A percentile compares a stretch with the other conserved stretches of the same genome.
phyloP scores from a whole-genome alignment of 2,888 invertebrate species.

The Protodeltote pygarga region DNA sequence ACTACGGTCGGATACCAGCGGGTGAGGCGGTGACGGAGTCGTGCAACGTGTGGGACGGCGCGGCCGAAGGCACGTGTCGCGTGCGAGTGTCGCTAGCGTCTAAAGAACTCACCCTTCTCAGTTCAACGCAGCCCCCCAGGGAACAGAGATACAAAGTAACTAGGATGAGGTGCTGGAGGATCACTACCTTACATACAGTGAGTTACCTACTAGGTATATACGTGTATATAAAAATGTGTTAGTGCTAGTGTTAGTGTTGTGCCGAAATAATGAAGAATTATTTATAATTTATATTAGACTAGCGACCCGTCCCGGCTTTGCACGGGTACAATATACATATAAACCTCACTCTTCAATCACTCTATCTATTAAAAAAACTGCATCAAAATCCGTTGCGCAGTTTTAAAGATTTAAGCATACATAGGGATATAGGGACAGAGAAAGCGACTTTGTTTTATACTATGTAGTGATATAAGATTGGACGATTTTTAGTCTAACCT shows the following conservation, averaged over 20 bases:
- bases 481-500: no score
- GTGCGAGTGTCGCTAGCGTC: conserved; percentile 93
- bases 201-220: conserved; percentile 54
- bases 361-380: no score
- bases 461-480: no score
- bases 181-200: conserved; percentile 93
- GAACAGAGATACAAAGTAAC: conserved; percentile 97
- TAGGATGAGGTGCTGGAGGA: conserved; percentile 98
- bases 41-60: conserved; percentile 58
- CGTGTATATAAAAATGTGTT: not conserved
- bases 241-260: not conserved
- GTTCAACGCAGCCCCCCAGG: conserved; percentile 87
- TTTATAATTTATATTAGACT: no score
- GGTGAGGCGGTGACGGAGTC: conserved; percentile 78
- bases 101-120: conserved; percentile 93
- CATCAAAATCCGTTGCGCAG: no score
- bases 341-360: no score
- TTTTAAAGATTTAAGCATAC: no score
- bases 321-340: no score
- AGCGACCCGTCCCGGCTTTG: no score
- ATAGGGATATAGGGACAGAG: no score
- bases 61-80: conserved; percentile 56
- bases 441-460: no score
- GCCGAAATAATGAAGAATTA: no score
- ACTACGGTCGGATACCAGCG: conserved; percentile 93